Evolutionary conservation across 2,797 vertebrate species (phyloP), one percentile per base, ranked within the genome.

Genomic region (Microctenopoma lineatum): DNA sequence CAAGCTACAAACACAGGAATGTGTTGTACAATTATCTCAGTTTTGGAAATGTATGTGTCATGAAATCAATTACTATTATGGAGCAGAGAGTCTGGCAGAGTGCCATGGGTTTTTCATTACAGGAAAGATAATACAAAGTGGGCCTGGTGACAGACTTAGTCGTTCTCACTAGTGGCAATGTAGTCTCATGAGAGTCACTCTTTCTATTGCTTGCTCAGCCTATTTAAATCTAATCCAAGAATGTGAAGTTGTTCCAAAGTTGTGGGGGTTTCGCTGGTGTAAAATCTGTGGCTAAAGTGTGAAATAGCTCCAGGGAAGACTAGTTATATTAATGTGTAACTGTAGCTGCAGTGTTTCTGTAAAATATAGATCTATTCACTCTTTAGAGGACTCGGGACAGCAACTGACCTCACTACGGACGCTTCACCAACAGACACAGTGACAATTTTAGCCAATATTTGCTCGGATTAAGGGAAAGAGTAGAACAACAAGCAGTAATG

Each of bases 101-200:
- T 26, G 53, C 25, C 12, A n/a, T 47, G 68, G 73, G 51, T 73
- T 87, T 21, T 84, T 64, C 70, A 84, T 89, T 89, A 83, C 86
- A 59, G 68, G 78, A 70, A 80, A 84, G 80, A 83, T 71, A 80
- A 84, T 72, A 59, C 75, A 66, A 61, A 79, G 63, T 75, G 79
- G 75, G 13, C 46, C 58, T 60, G 65, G 44, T 82, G 84, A 75
- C 75, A 83, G 82, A 75, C 38, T 29, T 56, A 87, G 29, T 50
- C 62, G 42, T 69, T 85, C 76, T 87, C 66, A 79, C 58, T 62
- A 67, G 75, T 81, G 75, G 55, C 41, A 32, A 26, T 56, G 63
- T 52, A 16, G 62, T 80, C 85, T 82, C 82, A 44, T 36, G 81
- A 66, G 81, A 76, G 59, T 47, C 77, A 66, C 65, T 70, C 66